These are phyloP conservation scores for Oreochromis grahami DNA, from an alignment of 2,797 vertebrate species.

Conservation along the genomic window DNA sequence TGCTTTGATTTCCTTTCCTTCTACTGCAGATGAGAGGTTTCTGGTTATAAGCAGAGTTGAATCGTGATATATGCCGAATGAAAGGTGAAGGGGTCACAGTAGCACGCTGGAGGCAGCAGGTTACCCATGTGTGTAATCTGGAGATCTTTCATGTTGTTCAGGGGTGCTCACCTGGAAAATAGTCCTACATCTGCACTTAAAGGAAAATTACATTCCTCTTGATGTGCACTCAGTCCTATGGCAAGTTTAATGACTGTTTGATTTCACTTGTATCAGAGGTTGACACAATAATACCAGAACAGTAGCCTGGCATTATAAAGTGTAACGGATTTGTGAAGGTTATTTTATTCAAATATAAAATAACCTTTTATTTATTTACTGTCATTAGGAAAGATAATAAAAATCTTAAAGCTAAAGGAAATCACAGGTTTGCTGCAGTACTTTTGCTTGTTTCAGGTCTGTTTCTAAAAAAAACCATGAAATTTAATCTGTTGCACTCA, in stretches of 20 bases:
- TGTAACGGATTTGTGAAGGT: not conserved
- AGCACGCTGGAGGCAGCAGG: not conserved
- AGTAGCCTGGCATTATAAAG: not conserved
- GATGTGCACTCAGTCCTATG: not conserved
- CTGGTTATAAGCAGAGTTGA: not conserved
- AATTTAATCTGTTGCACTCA: not conserved
- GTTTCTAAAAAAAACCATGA: not conserved
- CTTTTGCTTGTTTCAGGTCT: not conserved
- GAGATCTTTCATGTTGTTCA: conserved; percentile 27
- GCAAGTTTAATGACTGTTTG: not conserved
- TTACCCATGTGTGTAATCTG: conserved; percentile 31
- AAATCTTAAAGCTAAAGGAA: not conserved
- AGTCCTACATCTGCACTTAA: not conserved
- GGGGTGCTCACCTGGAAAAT: conserved; percentile 50
- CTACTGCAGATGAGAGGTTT: not conserved
- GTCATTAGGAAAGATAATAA: not conserved
- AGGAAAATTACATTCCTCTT: not conserved
- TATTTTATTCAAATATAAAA: not conserved
- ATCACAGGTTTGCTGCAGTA: not conserved
- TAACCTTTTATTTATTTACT: not conserved
- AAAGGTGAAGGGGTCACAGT: conserved; percentile 4
- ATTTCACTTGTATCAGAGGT: not conserved
- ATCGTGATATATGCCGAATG: conserved; percentile 4
- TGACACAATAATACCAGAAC: not conserved
- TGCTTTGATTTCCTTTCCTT: not conserved